Percentiles rank a stretch among this genome's conserved stretches.
These are phyloP conservation scores for Polia nebulosa DNA, from an alignment of 2,888 invertebrate species.

Conservation along the genomic window DNA sequence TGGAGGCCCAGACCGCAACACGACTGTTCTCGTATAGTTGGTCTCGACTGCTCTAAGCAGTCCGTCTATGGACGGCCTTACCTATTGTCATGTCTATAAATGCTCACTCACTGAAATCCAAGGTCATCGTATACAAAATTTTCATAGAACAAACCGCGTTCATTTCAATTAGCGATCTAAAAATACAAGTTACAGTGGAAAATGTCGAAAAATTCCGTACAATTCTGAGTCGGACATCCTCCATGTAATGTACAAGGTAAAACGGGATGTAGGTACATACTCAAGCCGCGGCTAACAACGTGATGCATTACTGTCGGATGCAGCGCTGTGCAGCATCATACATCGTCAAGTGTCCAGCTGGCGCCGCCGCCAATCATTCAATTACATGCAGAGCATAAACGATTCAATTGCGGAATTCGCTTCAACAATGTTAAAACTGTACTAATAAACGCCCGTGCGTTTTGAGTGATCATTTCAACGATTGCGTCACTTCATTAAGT, in stretches of 20 bases:
- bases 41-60: too few species aligned
- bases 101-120: slow-evolving; percentile 1
- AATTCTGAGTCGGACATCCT: slow-evolving; percentile 21
- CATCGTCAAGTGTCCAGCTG: slow-evolving; percentile 80
- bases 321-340: slow-evolving; percentile 81
- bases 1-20: too few species aligned
- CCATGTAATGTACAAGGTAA: slow-evolving; percentile 32
- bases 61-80: too few species aligned
- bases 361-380: slow-evolving; percentile 87
- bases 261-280: slow-evolving; percentile 69
- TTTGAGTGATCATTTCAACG: slow-evolving; percentile 53
- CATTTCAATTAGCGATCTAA: not conserved
- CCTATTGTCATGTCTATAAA: too few species aligned
- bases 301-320: slow-evolving; percentile 79
- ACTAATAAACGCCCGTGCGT: slow-evolving; percentile 64
- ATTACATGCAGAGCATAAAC: slow-evolving; percentile 78
- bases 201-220: not conserved
- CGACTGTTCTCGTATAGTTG: too few species aligned
- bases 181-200: slow-evolving; percentile 5
- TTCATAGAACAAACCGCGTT: not conserved
- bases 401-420: slow-evolving; percentile 77
- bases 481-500: slow-evolving; percentile 50
- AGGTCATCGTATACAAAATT: not conserved
- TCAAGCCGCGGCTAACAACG: slow-evolving; percentile 72
- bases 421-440: slow-evolving; percentile 71